Conservation (phyloP, 2,113 vertebrate species). For the Aix galericulata region DNA sequence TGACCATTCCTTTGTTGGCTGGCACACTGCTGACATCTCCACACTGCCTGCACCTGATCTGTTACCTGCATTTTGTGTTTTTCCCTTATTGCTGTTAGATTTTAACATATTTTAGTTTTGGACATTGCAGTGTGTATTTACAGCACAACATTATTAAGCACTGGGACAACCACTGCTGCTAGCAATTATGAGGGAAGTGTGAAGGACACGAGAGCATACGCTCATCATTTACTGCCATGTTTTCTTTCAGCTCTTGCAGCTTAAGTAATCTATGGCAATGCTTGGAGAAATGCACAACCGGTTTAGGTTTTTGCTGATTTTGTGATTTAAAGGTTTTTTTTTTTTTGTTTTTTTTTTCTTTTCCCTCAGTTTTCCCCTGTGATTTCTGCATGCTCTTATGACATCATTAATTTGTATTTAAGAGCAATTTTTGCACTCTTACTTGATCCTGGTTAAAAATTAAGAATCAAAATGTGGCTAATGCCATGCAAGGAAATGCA, state of each 20-base stretch:
- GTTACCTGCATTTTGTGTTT: background rate
- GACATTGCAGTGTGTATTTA: background rate
- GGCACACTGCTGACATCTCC: background rate
- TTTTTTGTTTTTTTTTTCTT: background rate
- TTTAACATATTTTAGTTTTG: background rate
- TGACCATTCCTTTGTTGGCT: background rate
- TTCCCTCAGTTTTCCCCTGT: background rate
- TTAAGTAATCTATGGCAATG: background rate
- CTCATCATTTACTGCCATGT: background rate
- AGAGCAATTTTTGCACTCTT: background rate
- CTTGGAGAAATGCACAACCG: background rate
- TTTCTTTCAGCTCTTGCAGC: background rate
- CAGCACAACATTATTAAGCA: background rate
- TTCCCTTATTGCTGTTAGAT: background rate
- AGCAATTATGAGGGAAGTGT: background rate
- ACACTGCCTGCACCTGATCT: background rate
- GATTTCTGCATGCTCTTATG: background rate
- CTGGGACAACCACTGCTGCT: background rate
- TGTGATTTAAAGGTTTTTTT: background rate
- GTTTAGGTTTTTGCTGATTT: background rate
- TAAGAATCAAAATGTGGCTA: background rate
- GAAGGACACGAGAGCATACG: slow-evolving; percentile 1
- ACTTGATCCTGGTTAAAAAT: background rate
- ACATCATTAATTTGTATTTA: background rate
- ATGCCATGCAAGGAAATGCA: slow-evolving; percentile 37